Base-by-base conservation (phyloP, 2,797 vertebrate species). In the Lycodopsis pacificus region DNA sequence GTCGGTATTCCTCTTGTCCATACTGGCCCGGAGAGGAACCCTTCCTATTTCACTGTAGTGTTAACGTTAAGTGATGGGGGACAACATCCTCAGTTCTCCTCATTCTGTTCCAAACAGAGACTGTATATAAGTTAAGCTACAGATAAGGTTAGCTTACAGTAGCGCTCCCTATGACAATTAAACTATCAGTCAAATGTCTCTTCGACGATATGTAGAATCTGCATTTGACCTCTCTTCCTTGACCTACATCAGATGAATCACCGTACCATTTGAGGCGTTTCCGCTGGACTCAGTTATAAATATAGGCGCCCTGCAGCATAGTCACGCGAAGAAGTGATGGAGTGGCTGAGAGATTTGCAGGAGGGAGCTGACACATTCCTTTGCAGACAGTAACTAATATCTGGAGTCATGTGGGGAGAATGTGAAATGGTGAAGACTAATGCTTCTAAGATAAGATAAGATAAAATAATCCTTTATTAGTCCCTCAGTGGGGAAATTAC, bases 161-260 rank as follows among this genome's bases (percentile, higher is more conserved):
- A 56, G 54, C 4, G 49, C 48, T n/a, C n/a, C 20, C 3, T 22
- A 51, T 51, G 8, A 22, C 7, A 3, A 20, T 19, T 48, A 51
- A 51, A 51, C 49, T 22, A 51, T 4, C 8, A 53, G 4, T 51
- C 19, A 6, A 14, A 53, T 53, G n/a, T 4, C 22, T 27, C 3
- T 20, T 25, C 49, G 9, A 54, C 14, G 27, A 25, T 3, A 48
- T 14, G 22, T 54, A 20, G 14, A 30, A 73, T 86, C 57, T 84
- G 15, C 76, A 79, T 82, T 46, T 66, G 40, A 68, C 83, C 13
- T 11, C 19, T 70, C 72, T 61, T 62, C 34, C 30, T 68, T 51
- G 44, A 75, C 69, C 51, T 49, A 42, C 58, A 73, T 13, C 1
- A 48, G 58, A 81, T 84, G 86, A 92, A 22, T 87, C 82, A 88